These are phyloP conservation scores for Saccostrea glomerata DNA, from an alignment of 1,140 invertebrate species.

Conservation along the genomic window DNA sequence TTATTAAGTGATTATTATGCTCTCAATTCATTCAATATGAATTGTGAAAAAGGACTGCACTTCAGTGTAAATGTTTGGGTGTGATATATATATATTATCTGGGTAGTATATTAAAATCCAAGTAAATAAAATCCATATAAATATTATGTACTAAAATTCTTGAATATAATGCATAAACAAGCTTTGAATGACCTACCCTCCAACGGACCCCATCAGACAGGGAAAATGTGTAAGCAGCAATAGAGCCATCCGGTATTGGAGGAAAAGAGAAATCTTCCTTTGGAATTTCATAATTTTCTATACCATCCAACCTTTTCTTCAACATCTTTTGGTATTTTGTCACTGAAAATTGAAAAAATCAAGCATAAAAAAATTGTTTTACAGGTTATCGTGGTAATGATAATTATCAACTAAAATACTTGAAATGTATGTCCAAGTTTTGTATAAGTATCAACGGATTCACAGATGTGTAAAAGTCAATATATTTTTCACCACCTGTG, in stretches of 20 bases:
- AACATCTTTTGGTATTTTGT: slow-evolving; percentile 76
- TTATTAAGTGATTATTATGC: background rate
- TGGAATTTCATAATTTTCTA: slow-evolving; percentile 72
- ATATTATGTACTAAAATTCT: background rate
- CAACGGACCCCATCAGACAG: slow-evolving; percentile 74
- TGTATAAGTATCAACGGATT: too few relatives aligned
- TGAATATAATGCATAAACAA: background rate
- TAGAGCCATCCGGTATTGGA: slow-evolving; percentile 70
- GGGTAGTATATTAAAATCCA: background rate
- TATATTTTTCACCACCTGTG: too few relatives aligned
- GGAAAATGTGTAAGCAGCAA: slow-evolving; percentile 72
- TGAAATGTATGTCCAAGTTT: too few relatives aligned
- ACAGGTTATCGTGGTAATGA: background rate
- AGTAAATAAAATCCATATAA: slow-evolving; percentile 1
- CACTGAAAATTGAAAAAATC: slow-evolving; percentile 61
- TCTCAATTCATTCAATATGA: background rate
- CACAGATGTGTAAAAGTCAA: too few relatives aligned
- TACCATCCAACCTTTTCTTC: slow-evolving; percentile 69
- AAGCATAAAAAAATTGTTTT: background rate
- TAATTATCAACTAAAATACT: too few relatives aligned
- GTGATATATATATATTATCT: background rate
- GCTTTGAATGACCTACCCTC: slow-evolving; percentile 68
- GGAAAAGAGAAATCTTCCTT: slow-evolving; percentile 71
- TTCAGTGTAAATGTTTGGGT: background rate
- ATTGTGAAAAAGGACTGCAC: background rate